Base-by-base conservation (phyloP, 2,113 vertebrate genomes). In the Gadus chalcogrammus region DNA sequence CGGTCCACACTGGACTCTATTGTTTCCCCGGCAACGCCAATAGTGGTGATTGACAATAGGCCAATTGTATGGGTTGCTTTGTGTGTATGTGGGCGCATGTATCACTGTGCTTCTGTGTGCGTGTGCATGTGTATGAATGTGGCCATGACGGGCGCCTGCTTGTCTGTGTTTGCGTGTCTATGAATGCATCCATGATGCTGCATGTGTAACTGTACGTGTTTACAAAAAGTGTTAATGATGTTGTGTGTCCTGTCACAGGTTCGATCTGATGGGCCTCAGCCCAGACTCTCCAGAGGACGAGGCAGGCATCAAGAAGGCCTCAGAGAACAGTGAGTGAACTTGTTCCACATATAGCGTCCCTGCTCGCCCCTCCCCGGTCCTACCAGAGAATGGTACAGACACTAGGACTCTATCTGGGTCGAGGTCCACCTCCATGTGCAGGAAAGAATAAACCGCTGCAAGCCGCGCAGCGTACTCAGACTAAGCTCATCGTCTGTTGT, bases 261-360 rank as follows among this genome's bases (percentile, higher is more conserved):
- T 99, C 89, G 97, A 99, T 81, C 90, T 99, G 80, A 97, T 95
- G 92, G 96, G 97, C 0, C 85, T 99, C 74, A 96, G 89, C 87
- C 97, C 95, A 0, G 95, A 98, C 1, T 91, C 92, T 11, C 94
- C 93, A 0, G 96, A 99, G 83, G 97, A 99, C 1, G 97, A 99
- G 85, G 90, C 90, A 76, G 97, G 97, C 64, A 99, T 99, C 85
- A 98, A 99, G 92, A 96, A 92, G 89, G 97, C 97, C 11, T 92
- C 97, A 76, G 97, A 99, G 73, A 96, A 90, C 89, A 96, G 97
- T 99, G 91, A 95, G 92, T 71, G 58, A 3, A 2, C 53, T 60
- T 28, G 56, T 35, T 62, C 20, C 55, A 24, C 0, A 27, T 52
- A 13, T 60, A 35, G 31, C 31, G 31, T 16, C 3, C 61, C 18